Conservation (phyloP, 2,113 vertebrate species). For the Oncorhynchus mykiss region DNA sequence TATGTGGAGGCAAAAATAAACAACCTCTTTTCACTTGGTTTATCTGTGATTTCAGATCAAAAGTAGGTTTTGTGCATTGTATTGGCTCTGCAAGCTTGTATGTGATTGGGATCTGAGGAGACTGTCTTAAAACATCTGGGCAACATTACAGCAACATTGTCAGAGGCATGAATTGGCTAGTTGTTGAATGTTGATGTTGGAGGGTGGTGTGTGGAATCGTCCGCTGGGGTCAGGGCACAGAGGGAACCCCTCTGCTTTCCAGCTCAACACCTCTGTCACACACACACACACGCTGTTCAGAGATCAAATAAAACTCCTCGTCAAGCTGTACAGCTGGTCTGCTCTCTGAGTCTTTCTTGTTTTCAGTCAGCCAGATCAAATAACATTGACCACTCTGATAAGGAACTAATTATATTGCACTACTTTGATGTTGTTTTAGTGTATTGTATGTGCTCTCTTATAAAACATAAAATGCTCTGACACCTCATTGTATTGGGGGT, state of each 20-base stretch:
- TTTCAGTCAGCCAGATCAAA: neutral
- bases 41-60: neutral
- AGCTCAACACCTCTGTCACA: slow-evolving; percentile 22
- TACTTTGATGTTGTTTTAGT: neutral
- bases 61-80: slow-evolving; percentile 32
- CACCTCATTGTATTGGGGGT: neutral
- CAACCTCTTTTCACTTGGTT: neutral
- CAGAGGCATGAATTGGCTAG: slow-evolving; percentile 6
- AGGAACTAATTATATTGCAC: neutral
- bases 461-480: neutral
- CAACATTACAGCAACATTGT: slow-evolving; percentile 21
- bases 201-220: slow-evolving; percentile 31
- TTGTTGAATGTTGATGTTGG: slow-evolving; percentile 17
- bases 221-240: slow-evolving; percentile 13
- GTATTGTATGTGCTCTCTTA: neutral
- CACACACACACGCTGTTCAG: slow-evolving; percentile 31
- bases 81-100: slow-evolving; percentile 43
- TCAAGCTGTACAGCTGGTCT: no score
- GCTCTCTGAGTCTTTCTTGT: no score
- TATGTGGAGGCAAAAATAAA: neutral
- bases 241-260: slow-evolving; percentile 30
- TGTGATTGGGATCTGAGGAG: slow-evolving; percentile 35
- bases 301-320: slow-evolving; percentile 19
- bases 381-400: neutral
- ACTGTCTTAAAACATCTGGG: neutral